Conservation (phyloP, 2,888 invertebrate species). For the Junonia oenone region DNA sequence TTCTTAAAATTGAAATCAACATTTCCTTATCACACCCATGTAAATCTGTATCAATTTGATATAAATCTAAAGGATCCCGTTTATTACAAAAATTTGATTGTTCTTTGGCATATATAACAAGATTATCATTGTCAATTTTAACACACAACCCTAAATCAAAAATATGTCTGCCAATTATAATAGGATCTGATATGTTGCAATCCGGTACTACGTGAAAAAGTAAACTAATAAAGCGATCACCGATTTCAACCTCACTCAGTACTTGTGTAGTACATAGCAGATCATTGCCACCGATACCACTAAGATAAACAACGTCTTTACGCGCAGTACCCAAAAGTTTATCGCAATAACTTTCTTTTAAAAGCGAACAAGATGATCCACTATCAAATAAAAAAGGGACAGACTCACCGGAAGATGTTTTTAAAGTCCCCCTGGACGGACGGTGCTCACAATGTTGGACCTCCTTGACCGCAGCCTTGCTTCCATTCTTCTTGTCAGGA, state of each 20-base stretch:
- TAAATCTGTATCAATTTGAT: background rate
- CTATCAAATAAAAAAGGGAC: conserved; percentile 28
- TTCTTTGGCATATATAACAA: background rate
- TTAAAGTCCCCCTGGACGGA: conserved; percentile 16
- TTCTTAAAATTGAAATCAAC: background rate
- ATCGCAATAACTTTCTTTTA: conserved; percentile 23
- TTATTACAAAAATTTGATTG: background rate
- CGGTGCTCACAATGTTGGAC: conserved; percentile 16
- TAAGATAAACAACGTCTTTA: conserved; percentile 20
- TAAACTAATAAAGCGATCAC: background rate
- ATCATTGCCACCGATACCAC: conserved; percentile 8
- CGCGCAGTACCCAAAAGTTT: conserved; percentile 23
- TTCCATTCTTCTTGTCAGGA: conserved; percentile 8
- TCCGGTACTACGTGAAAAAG: background rate
- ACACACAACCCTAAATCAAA: background rate
- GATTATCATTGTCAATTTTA: background rate
- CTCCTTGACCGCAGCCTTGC: background rate
- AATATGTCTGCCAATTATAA: background rate
- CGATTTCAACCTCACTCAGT: background rate
- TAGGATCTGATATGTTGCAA: background rate
- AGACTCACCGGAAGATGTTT: conserved; percentile 27
- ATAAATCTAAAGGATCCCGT: background rate
- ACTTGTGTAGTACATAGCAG: conserved; percentile 4
- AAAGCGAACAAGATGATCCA: conserved; percentile 32
- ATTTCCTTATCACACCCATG: background rate